Evolutionary conservation across 2,113 vertebrate genomes (phyloP).

Genomic region (Strigops habroptila): DNA sequence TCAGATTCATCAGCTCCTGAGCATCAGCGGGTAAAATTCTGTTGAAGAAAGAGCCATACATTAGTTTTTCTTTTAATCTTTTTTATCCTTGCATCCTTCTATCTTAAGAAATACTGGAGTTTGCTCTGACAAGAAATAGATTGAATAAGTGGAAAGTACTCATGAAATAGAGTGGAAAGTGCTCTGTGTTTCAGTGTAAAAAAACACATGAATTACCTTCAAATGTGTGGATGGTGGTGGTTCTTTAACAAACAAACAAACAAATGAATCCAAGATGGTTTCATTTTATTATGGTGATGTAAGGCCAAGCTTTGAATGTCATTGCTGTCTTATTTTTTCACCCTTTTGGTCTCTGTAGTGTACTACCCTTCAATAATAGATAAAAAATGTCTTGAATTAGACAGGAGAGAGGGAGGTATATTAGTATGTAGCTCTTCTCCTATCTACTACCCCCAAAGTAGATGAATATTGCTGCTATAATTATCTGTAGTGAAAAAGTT

Average conservation of each 20-base stretch:
- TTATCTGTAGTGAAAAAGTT: not conserved
- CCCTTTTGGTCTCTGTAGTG: not conserved
- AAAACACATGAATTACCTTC: not conserved
- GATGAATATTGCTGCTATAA: not conserved
- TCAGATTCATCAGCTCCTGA: not conserved
- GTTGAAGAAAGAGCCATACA: not conserved
- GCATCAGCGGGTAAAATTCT: not conserved
- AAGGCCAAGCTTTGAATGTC: not conserved
- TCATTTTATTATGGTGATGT: not conserved
- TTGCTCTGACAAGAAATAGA: not conserved
- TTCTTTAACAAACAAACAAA: not conserved
- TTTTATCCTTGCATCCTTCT: not conserved
- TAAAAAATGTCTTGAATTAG: not conserved
- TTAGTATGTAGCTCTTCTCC: not conserved
- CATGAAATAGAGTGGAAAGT: not conserved
- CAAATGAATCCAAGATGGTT: not conserved
- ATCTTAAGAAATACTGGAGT: not conserved
- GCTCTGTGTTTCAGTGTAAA: not conserved
- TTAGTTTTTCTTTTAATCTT: not conserved
- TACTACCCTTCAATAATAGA: not conserved
- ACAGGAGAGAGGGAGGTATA: not conserved
- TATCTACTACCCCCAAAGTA: not conserved
- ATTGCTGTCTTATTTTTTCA: not conserved
- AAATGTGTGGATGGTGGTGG: not conserved
- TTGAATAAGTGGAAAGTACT: not conserved